phyloP scores from a whole-genome alignment of 1,140 invertebrate species.

The Onthophagus taurus region DNA sequence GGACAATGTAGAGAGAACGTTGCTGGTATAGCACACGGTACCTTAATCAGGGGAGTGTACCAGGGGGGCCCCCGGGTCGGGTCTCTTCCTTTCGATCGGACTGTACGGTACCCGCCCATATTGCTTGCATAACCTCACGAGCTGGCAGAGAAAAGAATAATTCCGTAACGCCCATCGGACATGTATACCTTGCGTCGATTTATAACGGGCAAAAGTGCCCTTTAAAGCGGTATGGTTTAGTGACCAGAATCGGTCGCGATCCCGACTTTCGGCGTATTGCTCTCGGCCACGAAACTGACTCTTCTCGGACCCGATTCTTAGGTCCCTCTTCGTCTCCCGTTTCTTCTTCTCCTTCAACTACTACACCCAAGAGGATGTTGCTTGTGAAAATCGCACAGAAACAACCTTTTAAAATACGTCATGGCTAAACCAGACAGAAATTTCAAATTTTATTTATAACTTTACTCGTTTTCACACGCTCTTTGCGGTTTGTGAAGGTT shows the following conservation, averaged over 20 bases:
- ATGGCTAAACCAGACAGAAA: too few relatives aligned
- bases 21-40: neutral
- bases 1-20: neutral
- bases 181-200: slow-evolving; percentile 37
- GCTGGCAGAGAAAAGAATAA: slow-evolving; percentile 38
- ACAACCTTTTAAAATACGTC: too few relatives aligned
- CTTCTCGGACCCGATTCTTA: too few relatives aligned
- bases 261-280: too few relatives aligned
- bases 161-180: slow-evolving; percentile 37
- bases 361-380: too few relatives aligned
- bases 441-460: too few relatives aligned
- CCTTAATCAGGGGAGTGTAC: neutral
- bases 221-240: slow-evolving; percentile 20
- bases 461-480: too few relatives aligned
- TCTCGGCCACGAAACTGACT: too few relatives aligned
- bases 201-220: slow-evolving; percentile 34
- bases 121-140: slow-evolving; percentile 39
- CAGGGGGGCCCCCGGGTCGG: neutral
- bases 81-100: slow-evolving; percentile 12
- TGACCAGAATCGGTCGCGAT: slow-evolving; percentile 13
- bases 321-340: too few relatives aligned
- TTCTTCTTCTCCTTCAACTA: too few relatives aligned
- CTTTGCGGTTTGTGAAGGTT: too few relatives aligned
- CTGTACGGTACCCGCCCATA: slow-evolving; percentile 34
- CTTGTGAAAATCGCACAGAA: too few relatives aligned